Base-by-base conservation (phyloP, 2,797 vertebrate species). In the Sebastes cheni region DNA sequence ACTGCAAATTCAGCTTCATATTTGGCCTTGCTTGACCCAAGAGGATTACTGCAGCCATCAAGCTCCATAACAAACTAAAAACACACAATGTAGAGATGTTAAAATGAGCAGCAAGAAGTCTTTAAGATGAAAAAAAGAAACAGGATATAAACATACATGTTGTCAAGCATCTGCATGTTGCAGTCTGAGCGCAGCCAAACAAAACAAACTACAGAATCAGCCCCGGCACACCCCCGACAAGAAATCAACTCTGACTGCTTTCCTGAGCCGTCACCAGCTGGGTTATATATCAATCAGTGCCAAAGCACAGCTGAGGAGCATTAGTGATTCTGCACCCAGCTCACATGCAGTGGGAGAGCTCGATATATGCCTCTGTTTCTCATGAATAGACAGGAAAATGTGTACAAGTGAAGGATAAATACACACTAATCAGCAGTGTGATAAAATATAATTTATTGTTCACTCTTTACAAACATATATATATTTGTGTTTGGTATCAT, bases 51-150 rank as follows among this genome's bases (percentile, higher is more conserved):
- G 81, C 87, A 67, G 88, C 81, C 81, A 93, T 18, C 74, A 94
- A 64, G 80, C 76, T 88, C 94, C 94, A 94, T 61, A 89, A 72
- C 3, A 90, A 60, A 55, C 96, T 96, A 27, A 7, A 14, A 46
- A 20, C 0, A 16, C 4, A 0, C 3, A 0, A 14, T 29, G 73
- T 20, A 82, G 7, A 79, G 7, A 39, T 2, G 18, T 3, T 6
- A 13, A 34, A 39, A 8, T 3, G 5, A 0, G 11, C 1, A 11
- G 2, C 2, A 10, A 20, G 2, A 0, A 20, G 0, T 5, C 0
- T 14, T 1, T n/a, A 2, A 59, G 32, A 8, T 13, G 1, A 22
- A 10, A 12, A 12, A 2, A 4, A 2, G 1, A 3, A 20, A 68
- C 5, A 23, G 3, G 0, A 30, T 5, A 20, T 14, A 0, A 23